A percentile compares a stretch with the other conserved stretches of the same genome.
Evolutionary conservation across 2,113 vertebrate genomes (phyloP).

Genomic region (Brevimyrus niger): DNA sequence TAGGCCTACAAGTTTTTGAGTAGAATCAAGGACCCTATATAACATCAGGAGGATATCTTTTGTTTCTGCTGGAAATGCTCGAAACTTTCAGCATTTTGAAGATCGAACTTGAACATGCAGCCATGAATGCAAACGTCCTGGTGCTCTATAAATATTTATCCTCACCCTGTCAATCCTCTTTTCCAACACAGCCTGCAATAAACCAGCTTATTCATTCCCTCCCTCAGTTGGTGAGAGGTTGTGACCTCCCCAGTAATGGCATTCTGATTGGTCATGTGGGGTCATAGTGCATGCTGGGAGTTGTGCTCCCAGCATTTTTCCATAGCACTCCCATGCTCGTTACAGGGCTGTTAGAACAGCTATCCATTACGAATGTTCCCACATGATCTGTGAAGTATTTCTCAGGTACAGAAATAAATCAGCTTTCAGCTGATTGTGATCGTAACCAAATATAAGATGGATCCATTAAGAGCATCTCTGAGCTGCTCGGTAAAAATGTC

Average conservation of each 20-base stretch:
- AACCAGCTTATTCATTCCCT: not conserved
- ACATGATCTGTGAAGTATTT: not conserved
- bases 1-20: not conserved
- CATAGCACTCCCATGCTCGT: not conserved
- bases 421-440: not conserved
- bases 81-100: not conserved
- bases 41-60: not conserved
- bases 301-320: not conserved
- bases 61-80: not conserved
- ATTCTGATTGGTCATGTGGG: constrained; percentile 47
- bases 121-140: not conserved
- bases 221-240: constrained; percentile 38
- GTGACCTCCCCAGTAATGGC: constrained; percentile 55
- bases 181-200: not conserved
- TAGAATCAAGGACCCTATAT: not conserved
- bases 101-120: not conserved
- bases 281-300: constrained; percentile 6
- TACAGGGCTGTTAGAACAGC: not conserved
- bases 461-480: not conserved
- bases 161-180: not conserved
- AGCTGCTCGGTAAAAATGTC: not conserved
- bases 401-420: not conserved
- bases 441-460: not conserved
- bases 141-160: not conserved
- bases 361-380: not conserved